Evolutionary conservation across 1,140 invertebrate species (phyloP), one percentile per base, ranked within the genome.

Genomic region (Wasmannia auropunctata): DNA sequence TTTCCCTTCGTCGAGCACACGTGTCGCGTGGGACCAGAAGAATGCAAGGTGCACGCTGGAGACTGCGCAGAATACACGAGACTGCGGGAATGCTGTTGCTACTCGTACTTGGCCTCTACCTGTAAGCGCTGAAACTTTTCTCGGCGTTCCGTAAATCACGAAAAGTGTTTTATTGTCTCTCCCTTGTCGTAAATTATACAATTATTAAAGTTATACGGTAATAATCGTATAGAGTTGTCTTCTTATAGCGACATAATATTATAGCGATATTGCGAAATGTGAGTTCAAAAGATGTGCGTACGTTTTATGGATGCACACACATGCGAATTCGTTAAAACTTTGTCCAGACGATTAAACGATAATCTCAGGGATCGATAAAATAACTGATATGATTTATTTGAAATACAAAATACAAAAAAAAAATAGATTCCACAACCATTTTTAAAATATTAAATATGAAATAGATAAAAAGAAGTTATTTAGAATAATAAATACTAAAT

Each of bases 1-100:
- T 96, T 97, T 88, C 96, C 96, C 25, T 97, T 96, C 94, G 95
- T 97, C 77, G 96, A 96, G 69, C 97, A 97, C 93, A 96, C 96
- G 2, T 97, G 97, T 93, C 97, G 96, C 92, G 90, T 96, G 79
- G 96, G 96, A 54, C 95, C 95, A 46, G 93, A 95, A 88, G 94
- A 95, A 87, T 97, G 96, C 93, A 94, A 94, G 84, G 95, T 96
- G 40, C 93, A 96, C 43, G 96, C 96, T 2, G 94, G 92, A 54
- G 95, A 97, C 94, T 97, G 97, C 92, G 96, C 95, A 43, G 96
- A 96, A 88, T 97, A 97, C 92, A 93, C 94, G 58, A 95, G 96
- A 84, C 91, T 97, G 37, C 93, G 96, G 70, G 96, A 96, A 86
- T 97, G 97, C 91, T 97, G 97, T 93, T 97, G 97, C 93, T 95